Evolutionary conservation across 1,140 invertebrate species (phyloP), one percentile per base, ranked within the genome.

Genomic region (Caenorhabditis tropicalis): DNA sequence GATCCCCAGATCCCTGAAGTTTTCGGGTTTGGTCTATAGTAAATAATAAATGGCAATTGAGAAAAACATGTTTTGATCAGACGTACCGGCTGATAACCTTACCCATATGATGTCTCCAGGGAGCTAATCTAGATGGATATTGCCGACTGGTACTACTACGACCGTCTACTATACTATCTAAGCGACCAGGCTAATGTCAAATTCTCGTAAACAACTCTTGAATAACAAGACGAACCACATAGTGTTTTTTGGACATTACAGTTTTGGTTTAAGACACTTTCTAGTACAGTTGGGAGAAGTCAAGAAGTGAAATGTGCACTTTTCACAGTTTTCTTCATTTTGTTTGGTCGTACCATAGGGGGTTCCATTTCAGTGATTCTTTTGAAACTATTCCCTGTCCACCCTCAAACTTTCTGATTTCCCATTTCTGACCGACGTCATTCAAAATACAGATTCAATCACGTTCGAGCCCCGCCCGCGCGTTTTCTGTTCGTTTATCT

Each of bases 41-140:
- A 12, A 56, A 21, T 27, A 21, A 24, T 24, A 43, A 27, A 46
- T 27, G 6, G 36, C 70, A 7, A n/a, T 10, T 29, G 12, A 29
- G 36, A 31, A 80, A 46, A 80, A 80, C 79, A 80, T 48, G 43
- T 80, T 49, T 33, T 80, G 79, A 5, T 19, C 16, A 29, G 46
- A 15, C 39, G 70, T 79, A 43, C 70, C 36, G 6, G 31, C 6
- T 6, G 24, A n/a, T 80, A 53, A 36, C 79, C 79, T 43, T 29
- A 29, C 36, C 29, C 16, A 39, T 80, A 49, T 12, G 39, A 48
- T 21, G 6, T 80, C 49, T 39, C 43, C 2, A 7, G 58, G 19
- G 58, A 65, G 31, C 58, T 65, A 65, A 56, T 5, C 53, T 56
- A 27, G 31, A 65, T 65, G 58, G 31, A 16, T 29, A 24, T 36